Evolutionary conservation across 2,113 vertebrate genomes (phyloP), one percentile per base, ranked within the genome.

Genomic region (Emberiza fucata): DNA sequence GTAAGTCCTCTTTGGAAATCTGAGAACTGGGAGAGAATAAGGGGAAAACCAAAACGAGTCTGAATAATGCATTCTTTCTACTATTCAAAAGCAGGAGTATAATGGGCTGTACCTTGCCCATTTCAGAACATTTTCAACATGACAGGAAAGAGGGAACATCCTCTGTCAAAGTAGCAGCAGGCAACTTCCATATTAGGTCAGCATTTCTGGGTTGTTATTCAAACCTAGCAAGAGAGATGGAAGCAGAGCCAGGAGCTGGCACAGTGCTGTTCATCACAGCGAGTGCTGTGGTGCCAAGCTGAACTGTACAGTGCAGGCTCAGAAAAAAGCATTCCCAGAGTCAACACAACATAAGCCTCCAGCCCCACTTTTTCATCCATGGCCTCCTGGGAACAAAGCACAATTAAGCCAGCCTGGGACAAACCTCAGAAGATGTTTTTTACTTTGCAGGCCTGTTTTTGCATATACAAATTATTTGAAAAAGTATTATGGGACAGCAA

Each of bases 171-270:
- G 71, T 2, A 94, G 63, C 82, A 95, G 94, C 89, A 92, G 85
- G 85, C 86, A 85, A 42, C 53, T 93, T 92, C 96, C 96, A 97
- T 97, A 97, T 96, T 97, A 92, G 94, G 96, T 45, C 90, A 96
- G 61, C 44, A 89, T 64, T 79, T 83, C 89, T 92, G 91, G 78
- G 80, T 78, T 95, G 92, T 90, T 97, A 94, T 93, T 95, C 68
- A 96, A 84, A 81, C 14, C 48, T 56, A 93, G 45, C 84, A 69
- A 85, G 89, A 80, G 73, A 76, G 70, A 81, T 69, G 50, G 44
- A 73, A 91, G 76, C 77, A 69, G 80, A 93, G 93, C 82, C 95
- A 96, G 82, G 92, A 87, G 88, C 85, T 94, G 92, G 82, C 77
- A 82, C 77, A 50, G 51, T 18, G 57, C 91, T 14, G 20, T 16